Conservation (phyloP, 2,797 vertebrate genomes). For the Centroberyx gerrardi region DNA sequence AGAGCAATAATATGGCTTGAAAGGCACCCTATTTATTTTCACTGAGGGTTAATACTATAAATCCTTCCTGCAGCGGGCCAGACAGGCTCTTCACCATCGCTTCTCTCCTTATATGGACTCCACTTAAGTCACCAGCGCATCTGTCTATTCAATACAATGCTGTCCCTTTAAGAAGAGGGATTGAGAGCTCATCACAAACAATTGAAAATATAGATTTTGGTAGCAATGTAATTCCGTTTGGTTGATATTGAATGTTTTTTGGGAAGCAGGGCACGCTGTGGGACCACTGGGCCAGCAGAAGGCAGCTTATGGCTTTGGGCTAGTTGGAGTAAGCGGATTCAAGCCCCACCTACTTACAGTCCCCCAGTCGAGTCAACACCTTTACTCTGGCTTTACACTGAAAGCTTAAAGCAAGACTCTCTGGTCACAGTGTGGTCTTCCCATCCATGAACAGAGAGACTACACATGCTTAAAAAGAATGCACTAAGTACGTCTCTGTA, state of each 20-base stretch:
- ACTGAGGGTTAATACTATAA: constrained; percentile 72
- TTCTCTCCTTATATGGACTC: constrained; percentile 26
- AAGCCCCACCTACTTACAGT: constrained; percentile 58
- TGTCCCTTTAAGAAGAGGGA: constrained; percentile 17
- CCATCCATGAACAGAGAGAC: neutral
- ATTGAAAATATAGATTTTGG: constrained; percentile 5
- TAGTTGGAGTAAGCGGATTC: constrained; percentile 73
- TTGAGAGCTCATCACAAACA: constrained; percentile 9
- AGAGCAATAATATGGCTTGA: constrained; percentile 58
- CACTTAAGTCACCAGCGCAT: constrained; percentile 15
- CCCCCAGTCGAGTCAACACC: constrained; percentile 48
- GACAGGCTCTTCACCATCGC: constrained; percentile 25
- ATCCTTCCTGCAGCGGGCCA: constrained; percentile 57
- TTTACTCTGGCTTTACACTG: constrained; percentile 37
- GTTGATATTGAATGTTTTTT: constrained; percentile 22
- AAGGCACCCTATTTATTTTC: constrained; percentile 68
- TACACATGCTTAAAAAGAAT: neutral
- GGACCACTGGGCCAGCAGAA: constrained; percentile 54
- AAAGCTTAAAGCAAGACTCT: constrained; percentile 23
- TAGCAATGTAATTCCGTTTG: neutral
- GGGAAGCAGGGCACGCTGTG: constrained; percentile 15
- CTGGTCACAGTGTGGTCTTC: neutral
- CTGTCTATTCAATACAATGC: constrained; percentile 15
- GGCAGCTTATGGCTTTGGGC: constrained; percentile 71
- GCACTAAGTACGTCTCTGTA: neutral